These are phyloP conservation scores for Apis cerana DNA, from an alignment of 1,140 invertebrate genomes.

Conservation along the genomic window DNA sequence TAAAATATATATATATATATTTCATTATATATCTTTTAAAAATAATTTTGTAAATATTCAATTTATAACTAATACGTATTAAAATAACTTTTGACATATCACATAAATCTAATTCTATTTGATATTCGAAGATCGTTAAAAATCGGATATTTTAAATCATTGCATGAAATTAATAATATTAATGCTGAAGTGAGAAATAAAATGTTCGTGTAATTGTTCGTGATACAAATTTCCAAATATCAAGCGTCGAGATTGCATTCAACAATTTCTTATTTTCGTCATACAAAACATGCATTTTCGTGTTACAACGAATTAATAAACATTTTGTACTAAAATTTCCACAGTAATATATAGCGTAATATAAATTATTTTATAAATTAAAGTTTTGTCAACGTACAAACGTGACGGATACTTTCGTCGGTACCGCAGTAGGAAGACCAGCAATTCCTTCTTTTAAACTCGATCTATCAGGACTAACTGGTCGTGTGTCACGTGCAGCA, in stretches of 20 bases:
- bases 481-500: constrained; percentile 88
- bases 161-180: not conserved
- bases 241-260: not conserved
- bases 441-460: constrained; percentile 76
- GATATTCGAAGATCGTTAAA: not conserved
- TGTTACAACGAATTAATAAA: constrained; percentile 39
- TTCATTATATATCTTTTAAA: not conserved
- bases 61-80: too few species aligned
- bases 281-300: constrained; percentile 39
- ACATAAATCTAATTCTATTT: not conserved
- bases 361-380: constrained; percentile 48
- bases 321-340: constrained; percentile 27
- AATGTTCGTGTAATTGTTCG: not conserved
- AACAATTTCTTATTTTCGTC: constrained; percentile 2
- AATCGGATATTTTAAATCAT: not conserved
- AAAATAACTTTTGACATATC: not conserved
- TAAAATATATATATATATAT: not conserved
- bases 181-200: not conserved
- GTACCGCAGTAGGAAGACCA: constrained; percentile 83
- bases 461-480: constrained; percentile 80
- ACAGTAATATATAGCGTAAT: constrained; percentile 22
- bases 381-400: constrained; percentile 86
- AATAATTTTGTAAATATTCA: not conserved
- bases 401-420: constrained; percentile 86
- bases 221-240: not conserved